Percentiles rank a stretch among this genome's conserved stretches.
These are phyloP conservation scores for Miniopterus natalensis DNA, from an alignment of 2,113 vertebrate species.

Conservation along the genomic window DNA sequence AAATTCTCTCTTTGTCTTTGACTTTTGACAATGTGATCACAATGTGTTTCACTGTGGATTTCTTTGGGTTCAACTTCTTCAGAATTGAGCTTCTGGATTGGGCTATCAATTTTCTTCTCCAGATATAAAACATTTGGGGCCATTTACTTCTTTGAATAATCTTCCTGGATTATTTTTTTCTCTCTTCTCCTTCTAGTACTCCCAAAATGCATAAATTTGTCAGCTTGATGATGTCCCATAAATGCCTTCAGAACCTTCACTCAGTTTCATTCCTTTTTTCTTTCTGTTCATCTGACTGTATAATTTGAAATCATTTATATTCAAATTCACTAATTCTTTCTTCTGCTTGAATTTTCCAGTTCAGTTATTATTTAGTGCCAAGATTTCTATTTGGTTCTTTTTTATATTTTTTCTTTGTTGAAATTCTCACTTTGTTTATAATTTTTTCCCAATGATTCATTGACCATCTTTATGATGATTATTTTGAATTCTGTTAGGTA, in stretches of 20 bases:
- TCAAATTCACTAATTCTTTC: neutral
- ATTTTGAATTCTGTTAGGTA: neutral
- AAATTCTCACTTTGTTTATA: neutral
- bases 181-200: neutral
- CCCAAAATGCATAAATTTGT: neutral
- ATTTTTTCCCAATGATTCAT: neutral
- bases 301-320: neutral
- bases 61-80: neutral
- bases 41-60: neutral
- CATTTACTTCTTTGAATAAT: neutral
- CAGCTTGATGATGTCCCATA: neutral
- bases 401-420: neutral
- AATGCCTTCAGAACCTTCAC: neutral
- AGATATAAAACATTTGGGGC: neutral
- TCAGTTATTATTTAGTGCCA: neutral
- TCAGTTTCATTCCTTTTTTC: neutral
- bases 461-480: neutral
- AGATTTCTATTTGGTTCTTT: neutral
- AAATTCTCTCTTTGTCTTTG: neutral
- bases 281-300: neutral
- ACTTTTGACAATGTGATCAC: neutral
- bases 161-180: neutral
- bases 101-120: neutral
- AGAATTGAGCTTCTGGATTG: neutral
- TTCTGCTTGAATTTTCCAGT: neutral